phyloP scores from a whole-genome alignment of 2,888 invertebrate genomes.

The Drosophila kanekoi region DNA sequence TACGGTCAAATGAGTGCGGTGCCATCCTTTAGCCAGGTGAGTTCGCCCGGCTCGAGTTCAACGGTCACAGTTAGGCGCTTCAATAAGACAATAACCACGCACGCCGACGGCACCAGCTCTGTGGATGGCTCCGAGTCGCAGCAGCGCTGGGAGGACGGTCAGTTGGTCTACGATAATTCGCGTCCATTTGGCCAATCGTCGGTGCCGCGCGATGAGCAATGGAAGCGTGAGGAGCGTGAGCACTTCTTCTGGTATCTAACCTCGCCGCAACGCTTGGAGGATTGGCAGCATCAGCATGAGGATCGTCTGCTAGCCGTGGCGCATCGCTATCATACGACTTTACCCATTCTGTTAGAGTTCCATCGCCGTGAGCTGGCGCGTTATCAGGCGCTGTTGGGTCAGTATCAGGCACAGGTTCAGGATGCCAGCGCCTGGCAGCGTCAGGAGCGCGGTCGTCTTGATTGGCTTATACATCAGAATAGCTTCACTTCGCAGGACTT shows the following conservation, averaged over 20 bases:
- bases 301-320: constrained; percentile 80
- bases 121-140: constrained; percentile 80
- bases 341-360: constrained; percentile 81
- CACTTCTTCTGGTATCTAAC: constrained; percentile 82
- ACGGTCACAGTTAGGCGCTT: constrained; percentile 75
- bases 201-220: constrained; percentile 78
- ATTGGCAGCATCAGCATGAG: constrained; percentile 83
- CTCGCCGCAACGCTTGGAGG: constrained; percentile 71
- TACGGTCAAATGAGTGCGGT: constrained; percentile 24
- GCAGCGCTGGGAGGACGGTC: constrained; percentile 82
- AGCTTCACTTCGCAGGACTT: constrained; percentile 79
- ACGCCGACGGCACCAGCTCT: constrained; percentile 76
- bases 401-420: constrained; percentile 74
- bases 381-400: constrained; percentile 72
- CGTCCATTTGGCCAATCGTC: constrained; percentile 80
- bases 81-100: constrained; percentile 78
- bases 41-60: constrained; percentile 43
- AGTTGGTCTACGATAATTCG: constrained; percentile 77
- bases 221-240: constrained; percentile 84
- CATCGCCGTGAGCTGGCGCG: constrained; percentile 81
- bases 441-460: constrained; percentile 80
- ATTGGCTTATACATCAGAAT: constrained; percentile 84
- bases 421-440: constrained; percentile 78
- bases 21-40: constrained; percentile 51
- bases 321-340: constrained; percentile 70